Evolutionary conservation across 2,888 invertebrate species (phyloP), one percentile per base, ranked within the genome.

Genomic region (Epinotia bilunana): DNA sequence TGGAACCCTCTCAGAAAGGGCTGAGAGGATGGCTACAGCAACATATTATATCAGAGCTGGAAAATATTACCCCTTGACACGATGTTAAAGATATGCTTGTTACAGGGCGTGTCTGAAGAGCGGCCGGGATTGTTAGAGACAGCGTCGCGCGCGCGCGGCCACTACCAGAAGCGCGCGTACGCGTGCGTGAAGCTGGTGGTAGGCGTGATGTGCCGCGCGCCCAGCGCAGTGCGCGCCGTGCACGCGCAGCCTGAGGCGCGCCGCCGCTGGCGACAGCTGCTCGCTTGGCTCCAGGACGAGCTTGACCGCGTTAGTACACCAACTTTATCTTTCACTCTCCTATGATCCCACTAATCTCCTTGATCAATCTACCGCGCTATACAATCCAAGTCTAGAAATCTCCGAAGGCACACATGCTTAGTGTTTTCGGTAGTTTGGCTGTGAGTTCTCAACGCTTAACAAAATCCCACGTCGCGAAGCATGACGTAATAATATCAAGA

Each of bases 111-210:
- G 68, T 92, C 92, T 2, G 93, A 93, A 76, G 94, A 99, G 86
- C 95, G 98, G 61, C 98, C 99, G 84, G 99, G 99, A 0, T 95
- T 99, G 72, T 95, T 99, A 82, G 99, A 99, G 87, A 99, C 98
- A 74, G 98, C 99, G 85, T 96, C 97, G 82, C 96, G 98, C 77
- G 97, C 98, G 76, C 99, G 98, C 91, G 97, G 97, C 79, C 98
- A 99, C 92, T 98, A 99, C 92, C 99, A 99, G 91, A 99, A 99
- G 93, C 95, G 99, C 79, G 98, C 99, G 78, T 99, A 99, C 94
- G 98, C 99, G 91, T 99, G 99, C 93, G 98, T 99, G 78, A 99
- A 99, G 94, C 97, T 98, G 88, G 95, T 99, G 94, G 99, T 99
- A 78, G 96, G 97, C 81, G 95, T 99, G 79, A 98, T 99, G 95